phyloP scores from a whole-genome alignment of 2,797 vertebrate genomes.

The Morus bassanus region DNA sequence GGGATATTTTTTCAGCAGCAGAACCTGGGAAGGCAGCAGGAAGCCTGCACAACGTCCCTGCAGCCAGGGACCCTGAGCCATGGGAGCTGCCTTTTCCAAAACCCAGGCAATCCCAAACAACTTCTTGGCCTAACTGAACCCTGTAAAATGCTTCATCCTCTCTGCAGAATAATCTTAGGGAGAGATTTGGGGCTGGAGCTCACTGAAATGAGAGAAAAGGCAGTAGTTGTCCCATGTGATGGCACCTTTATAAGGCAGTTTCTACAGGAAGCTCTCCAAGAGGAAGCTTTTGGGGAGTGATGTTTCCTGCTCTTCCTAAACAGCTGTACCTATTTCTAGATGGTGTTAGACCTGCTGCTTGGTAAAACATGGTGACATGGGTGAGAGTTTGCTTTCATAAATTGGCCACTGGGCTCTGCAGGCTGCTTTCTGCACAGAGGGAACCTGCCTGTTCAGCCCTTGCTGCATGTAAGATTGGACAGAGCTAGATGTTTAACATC shows the following conservation, averaged over 20 bases:
- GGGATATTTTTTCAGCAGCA: neutral
- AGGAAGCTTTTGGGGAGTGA: neutral
- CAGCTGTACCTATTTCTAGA: neutral
- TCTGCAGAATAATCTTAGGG: neutral
- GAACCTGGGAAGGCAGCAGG: conserved; percentile 28
- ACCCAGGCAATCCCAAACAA: neutral
- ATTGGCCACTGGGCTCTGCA: neutral
- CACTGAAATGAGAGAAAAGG: neutral
- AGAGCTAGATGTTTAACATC: neutral
- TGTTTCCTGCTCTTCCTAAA: neutral
- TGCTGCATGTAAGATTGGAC: neutral
- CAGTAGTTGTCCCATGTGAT: neutral
- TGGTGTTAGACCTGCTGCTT: neutral
- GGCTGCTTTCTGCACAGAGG: neutral
- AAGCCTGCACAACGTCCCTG: neutral
- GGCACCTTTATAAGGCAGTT: neutral
- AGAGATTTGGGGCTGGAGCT: neutral
- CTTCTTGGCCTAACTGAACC: neutral
- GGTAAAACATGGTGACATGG: neutral
- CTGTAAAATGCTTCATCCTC: neutral
- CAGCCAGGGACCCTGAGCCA: neutral
- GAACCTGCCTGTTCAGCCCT: neutral
- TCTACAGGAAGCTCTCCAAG: neutral
- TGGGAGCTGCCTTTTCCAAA: neutral
- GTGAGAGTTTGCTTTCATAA: neutral